A percentile compares a stretch with the other conserved stretches of the same genome.
Conservation (phyloP, 2,797 vertebrate genomes). For the Lithobates sylvaticus region DNA sequence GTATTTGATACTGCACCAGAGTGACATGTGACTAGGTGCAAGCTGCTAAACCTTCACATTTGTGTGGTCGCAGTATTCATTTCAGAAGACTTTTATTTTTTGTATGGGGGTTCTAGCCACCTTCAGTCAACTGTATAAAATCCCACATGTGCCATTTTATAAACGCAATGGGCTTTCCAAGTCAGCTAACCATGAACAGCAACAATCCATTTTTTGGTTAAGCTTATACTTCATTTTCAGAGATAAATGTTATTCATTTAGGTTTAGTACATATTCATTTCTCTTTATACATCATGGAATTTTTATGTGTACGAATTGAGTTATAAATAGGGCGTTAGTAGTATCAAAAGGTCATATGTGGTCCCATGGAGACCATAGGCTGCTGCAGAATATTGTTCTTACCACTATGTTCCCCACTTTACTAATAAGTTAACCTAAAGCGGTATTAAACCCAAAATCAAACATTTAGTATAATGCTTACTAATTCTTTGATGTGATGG, state of each 20-base stretch:
- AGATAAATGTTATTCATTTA: not conserved
- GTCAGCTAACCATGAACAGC: not conserved
- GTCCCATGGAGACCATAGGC: too few species aligned
- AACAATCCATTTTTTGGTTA: not conserved
- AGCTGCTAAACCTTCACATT: not conserved
- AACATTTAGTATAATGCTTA: too few species aligned
- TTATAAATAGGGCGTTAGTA: not conserved
- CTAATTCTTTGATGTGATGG: too few species aligned
- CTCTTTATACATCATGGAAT: not conserved
- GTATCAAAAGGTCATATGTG: not conserved
- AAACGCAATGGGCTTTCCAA: not conserved
- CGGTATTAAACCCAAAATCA: too few species aligned
- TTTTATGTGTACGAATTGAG: not conserved
- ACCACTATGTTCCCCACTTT: too few species aligned
- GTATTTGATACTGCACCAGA: not conserved
- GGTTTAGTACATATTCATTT: not conserved
- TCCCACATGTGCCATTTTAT: conserved; percentile 4
- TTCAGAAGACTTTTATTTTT: not conserved
- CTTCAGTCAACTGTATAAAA: not conserved
- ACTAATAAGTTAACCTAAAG: too few species aligned
- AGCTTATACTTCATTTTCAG: not conserved
- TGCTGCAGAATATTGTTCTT: too few species aligned
- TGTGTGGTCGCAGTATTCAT: conserved; percentile 20
- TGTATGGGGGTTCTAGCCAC: not conserved
- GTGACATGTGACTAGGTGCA: not conserved